These are phyloP conservation scores for Arnoldichthys spilopterus DNA, from an alignment of 2,797 vertebrate species.

Conservation along the genomic window DNA sequence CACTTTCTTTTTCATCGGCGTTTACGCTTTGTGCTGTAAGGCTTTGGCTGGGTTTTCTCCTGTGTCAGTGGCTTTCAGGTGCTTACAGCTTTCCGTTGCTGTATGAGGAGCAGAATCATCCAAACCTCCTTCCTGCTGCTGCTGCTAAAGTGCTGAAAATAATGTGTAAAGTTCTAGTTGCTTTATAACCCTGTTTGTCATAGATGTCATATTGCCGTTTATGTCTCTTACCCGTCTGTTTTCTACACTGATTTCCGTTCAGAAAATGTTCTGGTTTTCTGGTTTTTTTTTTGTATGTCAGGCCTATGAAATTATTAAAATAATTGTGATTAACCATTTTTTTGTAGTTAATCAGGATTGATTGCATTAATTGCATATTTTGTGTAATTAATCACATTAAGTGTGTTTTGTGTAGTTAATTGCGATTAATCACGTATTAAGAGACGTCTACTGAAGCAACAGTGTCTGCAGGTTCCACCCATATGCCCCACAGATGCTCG, in stretches of 20 bases:
- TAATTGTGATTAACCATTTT: too few relatives aligned
- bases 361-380: too few relatives aligned
- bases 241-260: not conserved
- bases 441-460: too few relatives aligned
- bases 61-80: slow-evolving; percentile 1
- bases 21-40: not conserved
- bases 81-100: not conserved
- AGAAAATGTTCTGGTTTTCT: not conserved
- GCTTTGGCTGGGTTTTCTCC: not conserved
- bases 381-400: too few relatives aligned
- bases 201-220: not conserved
- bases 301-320: too few relatives aligned
- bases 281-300: too few relatives aligned
- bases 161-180: not conserved
- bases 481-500: too few relatives aligned
- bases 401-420: too few relatives aligned
- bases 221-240: not conserved
- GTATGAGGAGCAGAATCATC: not conserved
- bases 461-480: too few relatives aligned
- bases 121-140: not conserved
- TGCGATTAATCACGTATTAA: too few relatives aligned
- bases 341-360: too few relatives aligned
- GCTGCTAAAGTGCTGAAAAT: not conserved
- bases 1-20: not conserved
- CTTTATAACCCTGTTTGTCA: slow-evolving; percentile 8